A percentile compares a stretch with the other conserved stretches of the same genome.
Conservation (phyloP, 37 sponge, comb jelly and placozoan genomes). For the Axinella damicornis region DNA sequence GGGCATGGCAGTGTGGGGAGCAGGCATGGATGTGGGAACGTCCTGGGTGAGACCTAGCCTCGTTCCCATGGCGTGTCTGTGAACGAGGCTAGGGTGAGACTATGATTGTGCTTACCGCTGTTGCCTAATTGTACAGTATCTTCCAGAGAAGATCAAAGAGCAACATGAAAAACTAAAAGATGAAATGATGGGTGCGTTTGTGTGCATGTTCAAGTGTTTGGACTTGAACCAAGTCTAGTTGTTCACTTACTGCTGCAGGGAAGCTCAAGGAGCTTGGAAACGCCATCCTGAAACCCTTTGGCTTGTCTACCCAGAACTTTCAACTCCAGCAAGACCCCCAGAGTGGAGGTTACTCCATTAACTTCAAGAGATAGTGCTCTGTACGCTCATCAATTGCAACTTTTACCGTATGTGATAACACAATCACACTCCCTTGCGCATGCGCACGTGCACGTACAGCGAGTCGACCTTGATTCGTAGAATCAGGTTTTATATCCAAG, state of each 20-base stretch:
- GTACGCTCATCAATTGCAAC: too few relatives aligned
- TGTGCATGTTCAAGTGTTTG: slow-evolving; percentile 22
- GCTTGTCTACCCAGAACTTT: slow-evolving; percentile 94
- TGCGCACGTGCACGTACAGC: too few relatives aligned
- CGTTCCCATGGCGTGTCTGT: too few relatives aligned
- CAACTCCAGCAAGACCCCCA: slow-evolving; percentile 93
- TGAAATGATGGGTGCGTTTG: slow-evolving; percentile 86
- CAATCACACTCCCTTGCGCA: too few relatives aligned
- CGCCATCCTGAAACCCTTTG: slow-evolving; percentile 93
- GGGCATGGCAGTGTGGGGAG: too few relatives aligned
- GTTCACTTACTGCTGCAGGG: slow-evolving; percentile 23
- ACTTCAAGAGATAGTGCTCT: slow-evolving; percentile 76
- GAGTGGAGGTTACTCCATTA: slow-evolving; percentile 92
- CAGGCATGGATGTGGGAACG: too few relatives aligned
- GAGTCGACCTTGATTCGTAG: too few relatives aligned
- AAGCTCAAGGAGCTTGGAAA: slow-evolving; percentile 97
- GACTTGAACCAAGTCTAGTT: background rate
- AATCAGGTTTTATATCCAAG: too few relatives aligned
- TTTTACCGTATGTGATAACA: too few relatives aligned
- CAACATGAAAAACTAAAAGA: slow-evolving; percentile 94
- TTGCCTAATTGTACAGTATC: slow-evolving; percentile 47
- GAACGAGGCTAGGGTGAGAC: too few relatives aligned
- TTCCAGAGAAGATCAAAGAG: slow-evolving; percentile 90
- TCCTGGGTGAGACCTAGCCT: too few relatives aligned
- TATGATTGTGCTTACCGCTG: background rate